These are phyloP conservation scores for Phaedon cochleariae DNA, from an alignment of 2,888 invertebrate genomes.

Conservation along the genomic window DNA sequence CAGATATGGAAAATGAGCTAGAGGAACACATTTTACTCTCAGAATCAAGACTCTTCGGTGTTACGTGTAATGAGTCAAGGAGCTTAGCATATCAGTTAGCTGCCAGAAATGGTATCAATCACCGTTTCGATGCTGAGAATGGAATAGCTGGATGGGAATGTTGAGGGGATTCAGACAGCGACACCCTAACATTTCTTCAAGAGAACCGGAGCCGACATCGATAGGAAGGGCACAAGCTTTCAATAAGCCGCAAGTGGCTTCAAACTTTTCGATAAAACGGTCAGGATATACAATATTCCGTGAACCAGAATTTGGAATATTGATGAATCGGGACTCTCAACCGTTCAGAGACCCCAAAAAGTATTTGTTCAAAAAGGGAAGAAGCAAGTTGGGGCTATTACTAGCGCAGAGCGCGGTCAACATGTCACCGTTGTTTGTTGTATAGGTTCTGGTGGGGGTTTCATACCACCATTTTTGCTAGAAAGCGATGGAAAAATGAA, in stretches of 20 bases:
- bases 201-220: neutral
- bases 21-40: neutral
- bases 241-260: neutral
- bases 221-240: neutral
- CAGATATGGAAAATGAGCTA: neutral
- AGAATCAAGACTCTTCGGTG: neutral
- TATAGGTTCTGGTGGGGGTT: slow-evolving; percentile 18
- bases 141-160: neutral
- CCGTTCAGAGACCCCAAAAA: slow-evolving; percentile 27
- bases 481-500: slow-evolving; percentile 6
- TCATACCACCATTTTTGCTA: slow-evolving; percentile 8
- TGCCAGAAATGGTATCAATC: neutral
- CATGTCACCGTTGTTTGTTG: slow-evolving; percentile 28
- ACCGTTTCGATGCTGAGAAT: neutral
- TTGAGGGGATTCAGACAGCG: neutral
- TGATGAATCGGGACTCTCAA: slow-evolving; percentile 23
- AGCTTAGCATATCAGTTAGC: neutral
- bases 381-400: slow-evolving; percentile 30
- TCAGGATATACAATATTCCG: too few relatives aligned
- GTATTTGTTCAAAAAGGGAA: slow-evolving; percentile 24
- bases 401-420: slow-evolving; percentile 26
- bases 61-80: neutral
- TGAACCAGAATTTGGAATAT: slow-evolving; percentile 23
- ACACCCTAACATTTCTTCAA: neutral
- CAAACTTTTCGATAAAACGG: neutral